Base-by-base conservation (phyloP, 1,140 invertebrate species). In the Micrasema longulum region DNA sequence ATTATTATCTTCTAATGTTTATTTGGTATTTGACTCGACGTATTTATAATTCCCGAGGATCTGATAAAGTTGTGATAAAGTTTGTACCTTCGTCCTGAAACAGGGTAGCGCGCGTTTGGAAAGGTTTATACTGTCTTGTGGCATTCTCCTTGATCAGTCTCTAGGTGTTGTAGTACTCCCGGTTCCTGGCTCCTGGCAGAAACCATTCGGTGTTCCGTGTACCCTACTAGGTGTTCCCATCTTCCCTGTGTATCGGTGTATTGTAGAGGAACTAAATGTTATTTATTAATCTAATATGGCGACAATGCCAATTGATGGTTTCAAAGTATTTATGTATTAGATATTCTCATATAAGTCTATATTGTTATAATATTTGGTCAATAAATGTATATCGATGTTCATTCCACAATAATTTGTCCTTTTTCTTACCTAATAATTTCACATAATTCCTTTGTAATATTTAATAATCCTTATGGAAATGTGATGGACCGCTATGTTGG, bases 31-130 rank as follows among this genome's bases (percentile, higher is more conserved):
- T 43, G 71, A 64, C 14, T 64, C 14, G 11, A 52, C 71, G 47
- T 72, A n/a, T 23, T 36, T 45, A 11, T 20, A 47, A 23, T 23
- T 18, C 60, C 45, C 36, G 69, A 35, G 35, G 60, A 72, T 75
- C 70, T 72, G 70, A n/a, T n/a, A n/a, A 70, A 70, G 64, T 69
- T 76, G 74, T 76, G 74, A 76, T 72, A 76, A 71, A 75, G 74
- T 43, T 76, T 57, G 67, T 72, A 72, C 70, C 74, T 71, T 73
- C 67, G 67, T 71, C 74, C 60, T 71, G 45, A 62, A 52, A 76
- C 74, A 76, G 74, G 74, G 74, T 76, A 73, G 47, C 35, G 74
- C 36, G 64, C 14, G 67, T 67, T 68, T 20, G 53, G 66, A 20
- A 48, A 14, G 5, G 52, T 72, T 41, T 31, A 53, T 22, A 45